A percentile compares a stretch with the other conserved stretches of the same genome.
Evolutionary conservation across 1,140 invertebrate species (phyloP).

Genomic region (Stegodyphus mimosarum): DNA sequence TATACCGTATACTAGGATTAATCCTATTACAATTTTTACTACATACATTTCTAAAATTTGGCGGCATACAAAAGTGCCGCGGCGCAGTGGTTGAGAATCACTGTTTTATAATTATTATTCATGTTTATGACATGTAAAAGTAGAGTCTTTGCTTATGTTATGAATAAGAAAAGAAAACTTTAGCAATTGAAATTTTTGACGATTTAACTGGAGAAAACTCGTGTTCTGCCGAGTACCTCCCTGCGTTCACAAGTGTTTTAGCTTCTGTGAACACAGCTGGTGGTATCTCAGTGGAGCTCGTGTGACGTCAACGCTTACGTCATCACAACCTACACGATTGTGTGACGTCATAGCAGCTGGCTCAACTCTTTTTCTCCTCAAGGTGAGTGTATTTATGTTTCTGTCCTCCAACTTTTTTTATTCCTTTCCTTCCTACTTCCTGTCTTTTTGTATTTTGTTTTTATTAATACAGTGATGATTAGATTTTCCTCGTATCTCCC

Average conservation of each 20-base stretch:
- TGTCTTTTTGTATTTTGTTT: background rate
- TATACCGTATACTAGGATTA: too few relatives aligned
- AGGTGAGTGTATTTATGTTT: slow-evolving; percentile 17
- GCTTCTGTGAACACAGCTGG: slow-evolving; percentile 62
- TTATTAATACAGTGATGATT: background rate
- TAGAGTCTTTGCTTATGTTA: too few relatives aligned
- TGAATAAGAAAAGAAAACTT: background rate
- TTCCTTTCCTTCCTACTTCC: background rate
- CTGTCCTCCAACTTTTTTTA: background rate
- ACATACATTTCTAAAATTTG: too few relatives aligned
- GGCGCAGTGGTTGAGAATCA: too few relatives aligned
- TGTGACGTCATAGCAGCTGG: slow-evolving; percentile 42
- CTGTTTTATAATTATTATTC: too few relatives aligned
- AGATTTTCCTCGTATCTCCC: too few relatives aligned
- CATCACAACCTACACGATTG: background rate
- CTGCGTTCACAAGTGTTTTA: slow-evolving; percentile 58
- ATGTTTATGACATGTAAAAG: too few relatives aligned
- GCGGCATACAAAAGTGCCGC: too few relatives aligned
- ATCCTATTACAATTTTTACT: too few relatives aligned
- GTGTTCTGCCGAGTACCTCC: slow-evolving; percentile 58
- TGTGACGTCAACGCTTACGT: slow-evolving; percentile 38
- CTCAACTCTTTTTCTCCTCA: slow-evolving; percentile 38
- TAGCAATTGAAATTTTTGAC: too few relatives aligned
- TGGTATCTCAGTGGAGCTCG: slow-evolving; percentile 61
- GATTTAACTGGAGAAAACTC: background rate